Conservation (phyloP, 2,797 vertebrate species). For the Spinibarbus caldwelli region DNA sequence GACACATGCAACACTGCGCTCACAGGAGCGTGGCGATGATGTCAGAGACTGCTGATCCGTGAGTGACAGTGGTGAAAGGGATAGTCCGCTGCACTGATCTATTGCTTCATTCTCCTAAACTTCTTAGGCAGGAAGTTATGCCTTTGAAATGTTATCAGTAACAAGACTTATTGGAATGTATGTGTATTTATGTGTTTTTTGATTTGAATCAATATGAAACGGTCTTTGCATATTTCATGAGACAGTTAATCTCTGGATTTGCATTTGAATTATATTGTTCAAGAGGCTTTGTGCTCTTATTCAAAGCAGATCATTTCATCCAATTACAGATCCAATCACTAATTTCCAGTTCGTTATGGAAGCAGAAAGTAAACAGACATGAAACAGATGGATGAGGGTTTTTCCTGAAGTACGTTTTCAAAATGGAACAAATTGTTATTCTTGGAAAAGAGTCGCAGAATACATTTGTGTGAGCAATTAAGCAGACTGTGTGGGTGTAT, state of each 20-base stretch:
- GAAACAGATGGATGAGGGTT: slow-evolving; percentile 55
- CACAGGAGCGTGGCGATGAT: not conserved
- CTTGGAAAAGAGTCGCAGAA: slow-evolving; percentile 52
- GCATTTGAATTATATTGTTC: slow-evolving; percentile 2
- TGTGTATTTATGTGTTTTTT: not conserved
- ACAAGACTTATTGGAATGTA: not conserved
- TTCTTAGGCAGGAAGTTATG: not conserved
- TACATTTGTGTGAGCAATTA: slow-evolving; percentile 59
- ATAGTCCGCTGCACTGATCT: not conserved
- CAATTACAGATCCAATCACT: slow-evolving; percentile 54
- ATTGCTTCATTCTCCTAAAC: not conserved
- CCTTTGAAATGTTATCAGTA: not conserved
- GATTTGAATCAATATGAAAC: not conserved
- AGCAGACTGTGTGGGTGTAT: slow-evolving; percentile 33
- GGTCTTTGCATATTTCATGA: not conserved
- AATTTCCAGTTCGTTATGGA: slow-evolving; percentile 53
- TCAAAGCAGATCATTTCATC: slow-evolving; percentile 44
- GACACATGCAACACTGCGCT: not conserved
- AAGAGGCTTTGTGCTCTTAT: slow-evolving; percentile 18
- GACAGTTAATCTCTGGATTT: slow-evolving; percentile 18
- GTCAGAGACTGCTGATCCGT: slow-evolving; percentile 1
- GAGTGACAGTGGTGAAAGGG: slow-evolving; percentile 1
- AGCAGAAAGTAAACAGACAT: slow-evolving; percentile 54
- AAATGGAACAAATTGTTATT: slow-evolving; percentile 61
- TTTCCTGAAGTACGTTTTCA: slow-evolving; percentile 51